A percentile compares a stretch with the other conserved stretches of the same genome.
Conservation (phyloP, 2,113 vertebrate genomes). For the Gila orcuttii region DNA sequence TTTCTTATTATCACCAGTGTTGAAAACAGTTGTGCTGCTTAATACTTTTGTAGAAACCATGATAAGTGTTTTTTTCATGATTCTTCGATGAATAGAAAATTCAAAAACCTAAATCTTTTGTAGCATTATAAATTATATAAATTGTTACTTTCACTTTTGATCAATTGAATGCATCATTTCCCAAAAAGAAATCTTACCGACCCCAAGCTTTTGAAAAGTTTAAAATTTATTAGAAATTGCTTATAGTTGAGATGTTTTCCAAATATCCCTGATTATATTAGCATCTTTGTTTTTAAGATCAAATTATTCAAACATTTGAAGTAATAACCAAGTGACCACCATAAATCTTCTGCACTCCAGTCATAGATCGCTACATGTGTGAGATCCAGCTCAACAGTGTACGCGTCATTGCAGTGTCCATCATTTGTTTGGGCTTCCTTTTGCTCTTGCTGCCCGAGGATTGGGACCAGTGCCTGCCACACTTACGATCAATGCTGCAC, state of each 20-base stretch:
- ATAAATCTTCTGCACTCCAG: slow-evolving; percentile 61
- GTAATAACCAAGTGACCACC: not conserved
- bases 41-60: not conserved
- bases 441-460: slow-evolving; percentile 84
- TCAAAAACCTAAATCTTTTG: not conserved
- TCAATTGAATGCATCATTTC: not conserved
- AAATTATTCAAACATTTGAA: not conserved
- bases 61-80: not conserved
- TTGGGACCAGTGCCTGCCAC: slow-evolving; percentile 82
- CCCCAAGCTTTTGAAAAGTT: not conserved
- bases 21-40: not conserved
- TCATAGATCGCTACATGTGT: slow-evolving; percentile 83
- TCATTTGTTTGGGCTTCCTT: slow-evolving; percentile 86
- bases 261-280: not conserved
- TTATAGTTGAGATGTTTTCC: not conserved
- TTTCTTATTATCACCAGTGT: not conserved
- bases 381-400: slow-evolving; percentile 84
- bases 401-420: slow-evolving; percentile 81
- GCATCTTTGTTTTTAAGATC: not conserved
- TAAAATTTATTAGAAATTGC: not conserved
- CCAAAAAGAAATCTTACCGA: too few species aligned
- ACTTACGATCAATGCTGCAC: slow-evolving; percentile 78
- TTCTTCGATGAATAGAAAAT: not conserved
- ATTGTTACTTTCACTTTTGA: not conserved
- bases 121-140: not conserved